Evolutionary conservation across 2,113 vertebrate genomes (phyloP), one percentile per base, ranked within the genome.

Genomic region (Halcyon malimbica): DNA sequence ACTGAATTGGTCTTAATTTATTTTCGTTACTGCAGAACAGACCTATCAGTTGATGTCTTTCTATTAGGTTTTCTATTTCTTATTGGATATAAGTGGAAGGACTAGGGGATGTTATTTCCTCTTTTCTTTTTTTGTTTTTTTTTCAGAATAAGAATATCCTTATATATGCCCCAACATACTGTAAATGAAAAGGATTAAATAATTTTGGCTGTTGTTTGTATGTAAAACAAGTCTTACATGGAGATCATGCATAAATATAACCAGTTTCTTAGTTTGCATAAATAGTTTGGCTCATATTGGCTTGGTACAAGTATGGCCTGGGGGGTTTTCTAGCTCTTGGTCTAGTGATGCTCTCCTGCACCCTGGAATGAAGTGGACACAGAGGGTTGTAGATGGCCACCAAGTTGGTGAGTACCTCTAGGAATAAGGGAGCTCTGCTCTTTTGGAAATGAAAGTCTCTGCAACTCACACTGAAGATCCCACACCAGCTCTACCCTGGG

Each of bases 401-500:
- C 11, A 46, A 21, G 51, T 11, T 79, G 69, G 23, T 44, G 31
- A 20, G 24, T 59, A 48, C 26, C 5, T 50, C 56, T n/a, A 64
- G 53, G 48, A 93, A 59, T 53, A 53, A 68, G 29, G 35, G 21
- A 83, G 29, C 33, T 90, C 25, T 71, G 37, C 14, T 73, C 10
- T 23, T 90, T 44, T 54, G 64, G 42, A 70, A 77, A 57, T 12
- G 4, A 9, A 7, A 57, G 4, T 69, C 39, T 79, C 23, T 2
- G 1, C 31, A 50, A 79, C 67, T 92, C 50, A 25, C 20, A 3
- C 17, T 65, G 64, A 53, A 48, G 68, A 39, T 29, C 28, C 44
- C 28, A 4, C 0, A 0, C 25, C 4, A 1, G 54, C 46, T 70
- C 11, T 63, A 16, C 28, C 24, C 23, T 50, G 53, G 42, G 48